phyloP scores from a whole-genome alignment of 2,888 invertebrate species.

The Pristionchus exspectatus region DNA sequence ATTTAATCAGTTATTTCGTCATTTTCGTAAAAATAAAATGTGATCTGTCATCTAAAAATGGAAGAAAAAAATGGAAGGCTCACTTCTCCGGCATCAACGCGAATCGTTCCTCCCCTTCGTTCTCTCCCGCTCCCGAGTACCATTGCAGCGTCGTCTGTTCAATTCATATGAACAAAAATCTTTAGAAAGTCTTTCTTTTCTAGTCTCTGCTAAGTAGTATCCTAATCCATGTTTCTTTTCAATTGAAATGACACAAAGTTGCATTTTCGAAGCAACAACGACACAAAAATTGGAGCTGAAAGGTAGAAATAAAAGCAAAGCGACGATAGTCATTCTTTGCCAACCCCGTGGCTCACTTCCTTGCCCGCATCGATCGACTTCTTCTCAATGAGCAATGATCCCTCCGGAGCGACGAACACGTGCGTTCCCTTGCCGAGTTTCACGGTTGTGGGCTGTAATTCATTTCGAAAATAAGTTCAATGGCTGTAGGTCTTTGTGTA shows the following conservation, averaged over 20 bases:
- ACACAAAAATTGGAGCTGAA: no score
- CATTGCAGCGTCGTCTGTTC: background rate
- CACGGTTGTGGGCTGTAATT: background rate
- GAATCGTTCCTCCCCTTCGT: conserved; percentile 6
- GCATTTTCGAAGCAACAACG: no score
- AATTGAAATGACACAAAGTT: no score
- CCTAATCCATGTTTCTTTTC: no score
- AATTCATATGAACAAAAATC: no score
- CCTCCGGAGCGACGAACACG: conserved; percentile 1
- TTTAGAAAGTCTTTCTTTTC: no score
- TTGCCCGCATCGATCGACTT: background rate
- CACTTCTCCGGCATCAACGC: conserved; percentile 27
- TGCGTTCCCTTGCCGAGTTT: background rate
- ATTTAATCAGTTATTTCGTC: no score
- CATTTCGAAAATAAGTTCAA: background rate
- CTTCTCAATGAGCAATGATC: background rate
- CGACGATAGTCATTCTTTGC: no score
- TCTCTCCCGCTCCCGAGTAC: conserved; percentile 7
- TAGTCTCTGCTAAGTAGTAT: no score
- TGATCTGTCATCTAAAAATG: no score
- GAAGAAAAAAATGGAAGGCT: background rate
- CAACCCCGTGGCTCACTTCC: no score
- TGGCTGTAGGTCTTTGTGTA: background rate
- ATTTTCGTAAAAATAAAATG: background rate
- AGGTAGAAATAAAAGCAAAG: no score